These are phyloP conservation scores for Melanostoma scalare DNA, from an alignment of 2,888 invertebrate species.

Conservation along the genomic window DNA sequence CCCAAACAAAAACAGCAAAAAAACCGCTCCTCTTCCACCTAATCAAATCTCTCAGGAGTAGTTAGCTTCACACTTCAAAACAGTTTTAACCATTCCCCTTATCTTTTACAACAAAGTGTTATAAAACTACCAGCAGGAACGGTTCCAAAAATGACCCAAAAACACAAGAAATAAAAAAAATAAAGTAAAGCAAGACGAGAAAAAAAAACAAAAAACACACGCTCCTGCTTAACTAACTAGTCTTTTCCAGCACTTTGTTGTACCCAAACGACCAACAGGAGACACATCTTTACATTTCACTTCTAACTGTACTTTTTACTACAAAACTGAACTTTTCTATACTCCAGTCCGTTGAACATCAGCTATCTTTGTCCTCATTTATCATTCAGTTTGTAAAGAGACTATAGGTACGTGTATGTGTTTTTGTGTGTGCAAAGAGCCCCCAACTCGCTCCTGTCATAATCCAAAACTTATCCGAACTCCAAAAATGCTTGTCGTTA, in stretches of 20 bases:
- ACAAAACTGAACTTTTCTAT: conserved; percentile 31
- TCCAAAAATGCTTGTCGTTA: conserved; percentile 56
- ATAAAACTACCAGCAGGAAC: conserved; percentile 69
- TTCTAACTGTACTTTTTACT: conserved; percentile 68
- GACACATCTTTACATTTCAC: conserved; percentile 73
- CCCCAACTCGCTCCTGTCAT: conserved; percentile 53
- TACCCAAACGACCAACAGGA: conserved; percentile 71
- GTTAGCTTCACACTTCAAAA: conserved; percentile 67
- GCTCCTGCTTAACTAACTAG: conserved; percentile 31
- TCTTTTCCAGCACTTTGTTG: conserved; percentile 63
- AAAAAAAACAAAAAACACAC: conserved; percentile 12
- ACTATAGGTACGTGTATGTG: conserved; percentile 18
- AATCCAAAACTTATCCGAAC: conserved; percentile 72
- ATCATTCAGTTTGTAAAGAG: conserved; percentile 63
- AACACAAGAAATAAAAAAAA: conserved; percentile 41
- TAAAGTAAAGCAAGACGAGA: not conserved
- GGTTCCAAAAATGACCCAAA: conserved; percentile 69
- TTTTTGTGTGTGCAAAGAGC: conserved; percentile 21
- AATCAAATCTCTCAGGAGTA: conserved; percentile 71
- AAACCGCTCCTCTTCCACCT: conserved; percentile 56
- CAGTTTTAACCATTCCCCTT: conserved; percentile 27
- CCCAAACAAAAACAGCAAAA: conserved; percentile 16
- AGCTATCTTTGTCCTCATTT: conserved; percentile 67
- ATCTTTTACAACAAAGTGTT: conserved; percentile 69
- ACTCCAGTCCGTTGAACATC: conserved; percentile 41